Evolutionary conservation across 2,113 vertebrate genomes (phyloP), one percentile per base, ranked within the genome.

Genomic region (Heptranchias perlo): DNA sequence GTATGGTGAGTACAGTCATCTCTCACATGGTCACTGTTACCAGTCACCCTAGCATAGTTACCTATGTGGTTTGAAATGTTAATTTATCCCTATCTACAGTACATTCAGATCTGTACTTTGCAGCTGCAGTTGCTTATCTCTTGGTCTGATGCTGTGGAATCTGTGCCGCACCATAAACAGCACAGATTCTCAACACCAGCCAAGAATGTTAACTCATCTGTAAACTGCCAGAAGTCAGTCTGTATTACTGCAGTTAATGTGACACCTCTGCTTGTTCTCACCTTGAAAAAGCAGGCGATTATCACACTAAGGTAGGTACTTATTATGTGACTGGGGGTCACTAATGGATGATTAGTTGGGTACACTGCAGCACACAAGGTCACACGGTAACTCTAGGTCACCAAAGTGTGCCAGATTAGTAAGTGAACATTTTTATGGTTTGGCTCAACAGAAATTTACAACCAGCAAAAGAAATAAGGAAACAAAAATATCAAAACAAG

Each of bases 221-320:
- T 35, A 16, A 91, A 61, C 31, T 61, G 52, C 10, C 31, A n/a
- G 87, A 35, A n/a, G 52, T 92, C 87, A 92, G 52, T 58, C 87
- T 92, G 0, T 61, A n/a, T 92, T 61, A 58, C 54, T 92, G 87
- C 54, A 61, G 52, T 92, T 92, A 61, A 92, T 61, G 87, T 92
- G 54, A 92, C 87, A n/a, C 87, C 87, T 92, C 87, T 16, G 52
- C 31, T 92, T 35, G 87, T 91, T 58, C 52, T 91, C 49, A 91
- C 28, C 28, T 93, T 93, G 58, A 5, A n/a, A 39, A 39, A 62
- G 5, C 58, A 39, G 89, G 18, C 89, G 1, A 62, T 93, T 93
- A 39, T 21, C 58, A 64, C 89, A 44, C 44, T 92, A 18, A 93
- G 89, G 58, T 93, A 23, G 58, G 58, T 21, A 58, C 58, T 52